Conservation (phyloP, 2,888 invertebrate species). For the Pinctada fucata region DNA sequence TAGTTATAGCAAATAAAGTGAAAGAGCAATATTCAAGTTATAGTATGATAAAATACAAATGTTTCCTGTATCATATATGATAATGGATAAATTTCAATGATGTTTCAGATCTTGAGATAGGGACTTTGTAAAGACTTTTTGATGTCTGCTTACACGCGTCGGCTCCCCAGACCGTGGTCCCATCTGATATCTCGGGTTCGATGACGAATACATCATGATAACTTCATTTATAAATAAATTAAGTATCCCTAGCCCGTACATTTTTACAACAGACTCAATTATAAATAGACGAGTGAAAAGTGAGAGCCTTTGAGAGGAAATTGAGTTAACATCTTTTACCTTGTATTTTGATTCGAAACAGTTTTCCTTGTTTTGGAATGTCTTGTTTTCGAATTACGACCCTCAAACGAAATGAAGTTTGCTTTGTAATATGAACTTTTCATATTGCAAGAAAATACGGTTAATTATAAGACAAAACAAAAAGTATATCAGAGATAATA, state of each 20-base stretch:
- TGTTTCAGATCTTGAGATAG: constrained; percentile 33
- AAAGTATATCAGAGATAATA: too few species aligned
- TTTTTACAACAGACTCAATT: too few species aligned
- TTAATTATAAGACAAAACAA: too few species aligned
- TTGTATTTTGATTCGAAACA: neutral
- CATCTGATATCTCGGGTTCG: constrained; percentile 18
- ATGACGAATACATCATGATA: constrained; percentile 22
- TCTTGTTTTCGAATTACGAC: too few species aligned
- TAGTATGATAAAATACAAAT: constrained; percentile 46
- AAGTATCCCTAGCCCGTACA: neutral
- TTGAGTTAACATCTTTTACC: too few species aligned
- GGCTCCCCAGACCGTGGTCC: constrained; percentile 19
- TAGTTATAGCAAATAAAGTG: constrained; percentile 35
- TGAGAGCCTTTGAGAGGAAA: too few species aligned
- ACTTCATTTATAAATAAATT: constrained; percentile 19
- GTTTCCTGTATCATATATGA: constrained; percentile 41
- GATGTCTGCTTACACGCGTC: constrained; percentile 38
- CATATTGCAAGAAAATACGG: too few species aligned
- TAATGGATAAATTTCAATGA: constrained; percentile 43
- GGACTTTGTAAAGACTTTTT: constrained; percentile 19
- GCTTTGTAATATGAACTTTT: too few species aligned
- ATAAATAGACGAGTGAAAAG: too few species aligned
- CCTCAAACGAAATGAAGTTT: too few species aligned
- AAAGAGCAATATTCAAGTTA: constrained; percentile 47
- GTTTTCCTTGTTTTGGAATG: too few species aligned